Base-by-base conservation (phyloP, 2,888 invertebrate genomes). In the Morpho helenor region DNA sequence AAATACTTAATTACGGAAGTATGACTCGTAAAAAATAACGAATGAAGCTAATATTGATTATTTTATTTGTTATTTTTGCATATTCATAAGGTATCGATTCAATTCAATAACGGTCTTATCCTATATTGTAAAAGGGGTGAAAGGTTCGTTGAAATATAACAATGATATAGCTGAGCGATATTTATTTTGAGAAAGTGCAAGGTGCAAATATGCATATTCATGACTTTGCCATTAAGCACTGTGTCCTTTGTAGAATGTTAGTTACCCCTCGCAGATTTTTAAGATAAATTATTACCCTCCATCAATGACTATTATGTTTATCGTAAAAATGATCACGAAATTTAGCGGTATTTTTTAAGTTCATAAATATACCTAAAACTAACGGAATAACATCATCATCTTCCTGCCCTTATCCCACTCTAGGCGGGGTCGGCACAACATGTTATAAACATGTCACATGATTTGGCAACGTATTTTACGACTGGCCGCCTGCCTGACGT, bases 31-130 rank as follows among this genome's bases (percentile, higher is more conserved):
- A 63, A 67, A 77, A 62, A 64, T 75, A 62, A 69, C 80, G 74
- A 80, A 79, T 75, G 76, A 77, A 77, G 69, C 74, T 71, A 75
- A 81, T 80, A 87, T 87, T 82, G 80, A 84, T 84, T 75, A 72
- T 69, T 65, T 60, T 84, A 79, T 84, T 87, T 87, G 85, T 86
- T 75, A 77, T 75, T 82, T 84, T 80, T 87, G 87, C 81, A 89
- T 89, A 89, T 89, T 89, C 89, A 88, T 87, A 77, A 68, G 52
- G 53, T 61, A 60, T 74, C 66, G 70, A 68, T 66, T 64, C 51
- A 62, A 63, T 61, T 67, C 63, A 55, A 66, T 66, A 51, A 41
- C 57, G 58, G 40, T 52, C 62, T 61, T 53, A 52, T 62, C 50
- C 8, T 8, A 57, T 57, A 42, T 57, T 54, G 49, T 52, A 52